Evolutionary conservation across 2,888 invertebrate species (phyloP).

Genomic region (Dyspetes luteomarginatus): DNA sequence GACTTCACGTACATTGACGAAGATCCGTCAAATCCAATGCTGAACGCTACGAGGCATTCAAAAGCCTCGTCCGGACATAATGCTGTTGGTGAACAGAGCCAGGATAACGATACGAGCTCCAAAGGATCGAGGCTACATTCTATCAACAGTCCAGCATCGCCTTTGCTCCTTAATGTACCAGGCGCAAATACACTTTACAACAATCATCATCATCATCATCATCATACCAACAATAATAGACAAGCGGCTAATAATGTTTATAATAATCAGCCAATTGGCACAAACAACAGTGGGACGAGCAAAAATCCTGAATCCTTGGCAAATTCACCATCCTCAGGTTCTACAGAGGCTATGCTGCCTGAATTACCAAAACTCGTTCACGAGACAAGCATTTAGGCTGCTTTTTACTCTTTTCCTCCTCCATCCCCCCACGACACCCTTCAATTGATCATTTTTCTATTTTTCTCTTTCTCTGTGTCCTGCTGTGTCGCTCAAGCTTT

Average conservation of each 20-base stretch:
- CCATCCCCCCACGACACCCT: neutral
- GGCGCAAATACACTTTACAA: slow-evolving; percentile 77
- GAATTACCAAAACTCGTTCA: slow-evolving; percentile 88
- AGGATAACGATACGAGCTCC: slow-evolving; percentile 86
- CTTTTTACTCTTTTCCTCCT: slow-evolving; percentile 1
- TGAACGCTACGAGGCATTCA: slow-evolving; percentile 76
- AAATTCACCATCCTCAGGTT: slow-evolving; percentile 78
- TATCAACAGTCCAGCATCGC: slow-evolving; percentile 80
- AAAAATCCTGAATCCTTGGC: slow-evolving; percentile 75
- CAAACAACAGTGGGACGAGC: slow-evolving; percentile 72
- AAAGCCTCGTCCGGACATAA: slow-evolving; percentile 80
- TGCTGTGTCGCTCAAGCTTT: too few relatives aligned
- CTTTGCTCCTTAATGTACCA: slow-evolving; percentile 81
- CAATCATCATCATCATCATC: slow-evolving; percentile 75
- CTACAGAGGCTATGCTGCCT: slow-evolving; percentile 84
- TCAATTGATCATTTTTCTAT: neutral
- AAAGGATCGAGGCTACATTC: slow-evolving; percentile 75
- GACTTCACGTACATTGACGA: slow-evolving; percentile 94
- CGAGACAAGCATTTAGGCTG: slow-evolving; percentile 88
- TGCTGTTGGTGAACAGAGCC: slow-evolving; percentile 90
- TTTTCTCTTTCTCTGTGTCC: neutral
- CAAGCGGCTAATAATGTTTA: slow-evolving; percentile 73
- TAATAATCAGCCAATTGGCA: slow-evolving; percentile 73
- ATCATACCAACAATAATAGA: slow-evolving; percentile 73
- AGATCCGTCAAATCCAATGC: slow-evolving; percentile 85